A percentile compares a stretch with the other conserved stretches of the same genome.
Evolutionary conservation across 2,797 vertebrate genomes (phyloP).

Genomic region (Phyllotis vaccarum): DNA sequence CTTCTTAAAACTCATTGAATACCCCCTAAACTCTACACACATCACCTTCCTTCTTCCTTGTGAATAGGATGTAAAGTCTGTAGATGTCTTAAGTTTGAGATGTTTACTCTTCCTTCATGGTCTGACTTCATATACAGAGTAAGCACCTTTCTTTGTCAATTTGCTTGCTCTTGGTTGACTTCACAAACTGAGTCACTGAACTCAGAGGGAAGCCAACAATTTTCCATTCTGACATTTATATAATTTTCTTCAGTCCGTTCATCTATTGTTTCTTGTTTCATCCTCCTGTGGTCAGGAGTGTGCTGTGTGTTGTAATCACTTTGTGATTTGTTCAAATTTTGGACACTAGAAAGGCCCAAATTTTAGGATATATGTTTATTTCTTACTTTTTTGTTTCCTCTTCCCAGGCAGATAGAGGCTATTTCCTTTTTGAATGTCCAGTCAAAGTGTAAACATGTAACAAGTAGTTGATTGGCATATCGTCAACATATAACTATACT

Average conservation of each 20-base stretch:
- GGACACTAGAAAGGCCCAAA: not conserved
- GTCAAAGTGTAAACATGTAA: not conserved
- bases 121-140: not conserved
- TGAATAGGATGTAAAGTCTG: not conserved
- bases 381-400: not conserved
- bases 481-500: not conserved
- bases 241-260: not conserved
- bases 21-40: not conserved
- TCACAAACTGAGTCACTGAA: not conserved
- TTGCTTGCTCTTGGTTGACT: not conserved
- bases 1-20: not conserved
- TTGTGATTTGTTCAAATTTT: not conserved
- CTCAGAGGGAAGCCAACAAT: not conserved
- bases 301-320: not conserved
- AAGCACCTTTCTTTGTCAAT: not conserved
- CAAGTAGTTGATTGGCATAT: not conserved
- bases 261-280: not conserved
- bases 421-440: not conserved
- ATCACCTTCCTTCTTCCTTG: not conserved
- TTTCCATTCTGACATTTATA: not conserved
- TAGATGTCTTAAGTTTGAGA: not conserved
- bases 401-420: not conserved
- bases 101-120: not conserved
- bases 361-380: not conserved
- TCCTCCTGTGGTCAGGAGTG: not conserved